phyloP scores from a whole-genome alignment of 2,113 vertebrate species.

The Hemiscyllium ocellatum region DNA sequence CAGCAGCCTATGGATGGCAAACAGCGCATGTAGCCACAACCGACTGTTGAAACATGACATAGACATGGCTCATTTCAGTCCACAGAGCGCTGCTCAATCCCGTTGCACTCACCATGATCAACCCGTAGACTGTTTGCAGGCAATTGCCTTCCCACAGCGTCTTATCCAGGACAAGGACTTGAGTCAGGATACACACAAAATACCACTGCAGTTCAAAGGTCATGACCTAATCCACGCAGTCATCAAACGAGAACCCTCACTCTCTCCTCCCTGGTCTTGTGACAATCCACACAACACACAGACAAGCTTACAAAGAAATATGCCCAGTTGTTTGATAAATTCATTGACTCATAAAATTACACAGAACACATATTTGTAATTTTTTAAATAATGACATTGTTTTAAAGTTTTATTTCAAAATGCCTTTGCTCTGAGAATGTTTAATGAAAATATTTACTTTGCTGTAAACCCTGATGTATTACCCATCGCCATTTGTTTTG shows the following conservation, averaged over 20 bases:
- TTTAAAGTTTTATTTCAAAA: not conserved
- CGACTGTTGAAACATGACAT: conserved; percentile 60
- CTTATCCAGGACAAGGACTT: conserved; percentile 59
- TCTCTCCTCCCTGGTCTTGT: conserved; percentile 65
- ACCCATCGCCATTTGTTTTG: not conserved
- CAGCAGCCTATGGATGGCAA: not conserved
- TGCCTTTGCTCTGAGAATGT: not conserved
- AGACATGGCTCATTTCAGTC: conserved; percentile 56
- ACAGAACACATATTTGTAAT: conserved; percentile 63
- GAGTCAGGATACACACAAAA: conserved; percentile 59
- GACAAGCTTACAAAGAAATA: conserved; percentile 54
- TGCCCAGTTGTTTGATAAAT: conserved; percentile 45
- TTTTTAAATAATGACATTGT: not conserved
- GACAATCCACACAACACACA: conserved; percentile 54
- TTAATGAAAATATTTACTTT: not conserved
- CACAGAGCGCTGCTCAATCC: conserved; percentile 58
- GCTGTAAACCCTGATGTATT: not conserved
- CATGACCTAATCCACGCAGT: conserved; percentile 61
- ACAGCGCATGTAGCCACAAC: conserved; percentile 18
- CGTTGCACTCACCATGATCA: conserved; percentile 57
- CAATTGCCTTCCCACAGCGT: conserved; percentile 52
- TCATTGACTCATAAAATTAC: conserved; percentile 52
- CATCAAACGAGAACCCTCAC: conserved; percentile 82
- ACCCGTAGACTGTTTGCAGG: conserved; percentile 55
- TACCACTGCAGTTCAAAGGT: conserved; percentile 64